Percentiles rank a stretch among this genome's conserved stretches.
phyloP scores from a whole-genome alignment of 2,888 invertebrate species.

The Sepioteuthis lessoniana region DNA sequence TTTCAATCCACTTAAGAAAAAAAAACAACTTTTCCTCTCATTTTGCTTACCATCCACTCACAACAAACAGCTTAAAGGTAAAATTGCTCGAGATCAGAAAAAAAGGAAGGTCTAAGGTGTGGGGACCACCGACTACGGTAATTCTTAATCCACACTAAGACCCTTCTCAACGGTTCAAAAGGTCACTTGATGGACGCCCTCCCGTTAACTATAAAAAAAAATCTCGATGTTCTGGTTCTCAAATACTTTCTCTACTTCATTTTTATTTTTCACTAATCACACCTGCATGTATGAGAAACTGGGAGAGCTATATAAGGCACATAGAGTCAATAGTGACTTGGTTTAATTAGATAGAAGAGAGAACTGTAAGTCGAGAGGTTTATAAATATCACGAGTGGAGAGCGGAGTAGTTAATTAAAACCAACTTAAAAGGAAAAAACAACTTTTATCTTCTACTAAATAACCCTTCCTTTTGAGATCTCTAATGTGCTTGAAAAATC shows the following conservation, averaged over 20 bases:
- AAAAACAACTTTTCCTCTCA: neutral
- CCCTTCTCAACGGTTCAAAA: conserved; percentile 10
- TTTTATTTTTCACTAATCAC: neutral
- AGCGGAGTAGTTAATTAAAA: neutral
- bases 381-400: neutral
- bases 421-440: neutral
- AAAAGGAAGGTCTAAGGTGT: neutral
- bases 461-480: neutral
- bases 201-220: neutral
- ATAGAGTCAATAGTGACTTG: neutral
- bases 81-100: neutral
- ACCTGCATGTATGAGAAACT: neutral
- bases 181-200: neutral
- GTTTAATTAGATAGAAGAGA: neutral
- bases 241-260: neutral
- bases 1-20: neutral
- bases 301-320: neutral
- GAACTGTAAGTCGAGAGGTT: neutral
- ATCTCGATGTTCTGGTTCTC: neutral
- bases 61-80: neutral
- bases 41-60: neutral
- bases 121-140: neutral
- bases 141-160: neutral
- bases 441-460: neutral
- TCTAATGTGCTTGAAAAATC: neutral